A percentile compares a stretch with the other conserved stretches of the same genome.
Conservation (phyloP, 2,888 invertebrate species). For the Congeria kusceri region DNA sequence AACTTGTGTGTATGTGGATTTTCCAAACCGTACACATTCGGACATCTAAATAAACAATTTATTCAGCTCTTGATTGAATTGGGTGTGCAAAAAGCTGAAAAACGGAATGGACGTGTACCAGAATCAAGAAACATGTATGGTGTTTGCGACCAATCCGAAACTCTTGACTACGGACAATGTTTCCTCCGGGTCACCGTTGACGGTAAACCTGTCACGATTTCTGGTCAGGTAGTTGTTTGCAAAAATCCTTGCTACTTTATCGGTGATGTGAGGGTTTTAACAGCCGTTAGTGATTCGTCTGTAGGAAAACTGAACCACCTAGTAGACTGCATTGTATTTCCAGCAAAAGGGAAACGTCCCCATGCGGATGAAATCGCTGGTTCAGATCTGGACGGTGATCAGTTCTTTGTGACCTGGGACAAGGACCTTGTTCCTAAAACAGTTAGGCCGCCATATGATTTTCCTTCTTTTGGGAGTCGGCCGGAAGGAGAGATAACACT, state of each 20-base stretch:
- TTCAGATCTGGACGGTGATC: slow-evolving; percentile 85
- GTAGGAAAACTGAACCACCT: slow-evolving; percentile 70
- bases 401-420: slow-evolving; percentile 84
- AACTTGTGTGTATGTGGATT: slow-evolving; percentile 47
- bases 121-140: slow-evolving; percentile 81
- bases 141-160: slow-evolving; percentile 81
- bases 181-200: slow-evolving; percentile 68
- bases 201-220: slow-evolving; percentile 47
- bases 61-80: slow-evolving; percentile 79
- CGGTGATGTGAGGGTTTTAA: slow-evolving; percentile 84
- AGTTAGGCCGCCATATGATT: slow-evolving; percentile 44
- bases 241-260: slow-evolving; percentile 86
- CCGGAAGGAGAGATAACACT: slow-evolving; percentile 33
- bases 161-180: slow-evolving; percentile 81
- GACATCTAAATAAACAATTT: slow-evolving; percentile 81
- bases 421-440: slow-evolving; percentile 73
- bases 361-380: slow-evolving; percentile 86
- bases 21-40: slow-evolving; percentile 55
- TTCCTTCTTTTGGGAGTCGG: slow-evolving; percentile 20
- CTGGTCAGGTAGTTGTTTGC: slow-evolving; percentile 82
- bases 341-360: slow-evolving; percentile 83
- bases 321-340: slow-evolving; percentile 85
- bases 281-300: slow-evolving; percentile 70
- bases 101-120: slow-evolving; percentile 68
- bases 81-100: slow-evolving; percentile 68